These are phyloP conservation scores for Cololabis saira DNA, from an alignment of 2,113 vertebrate genomes.

Conservation along the genomic window DNA sequence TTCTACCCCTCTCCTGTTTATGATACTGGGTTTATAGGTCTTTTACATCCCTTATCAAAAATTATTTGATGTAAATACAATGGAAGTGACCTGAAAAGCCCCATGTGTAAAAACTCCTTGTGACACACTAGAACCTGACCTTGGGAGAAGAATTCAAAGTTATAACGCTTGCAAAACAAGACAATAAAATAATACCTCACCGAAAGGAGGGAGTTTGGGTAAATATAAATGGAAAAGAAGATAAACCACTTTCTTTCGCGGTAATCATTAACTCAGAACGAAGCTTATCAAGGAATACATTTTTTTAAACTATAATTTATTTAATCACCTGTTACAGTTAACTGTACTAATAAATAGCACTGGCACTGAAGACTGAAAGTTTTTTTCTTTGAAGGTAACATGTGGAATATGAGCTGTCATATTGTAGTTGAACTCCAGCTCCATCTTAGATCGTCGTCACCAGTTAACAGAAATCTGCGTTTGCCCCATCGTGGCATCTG, in stretches of 20 bases:
- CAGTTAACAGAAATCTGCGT: conserved; percentile 34
- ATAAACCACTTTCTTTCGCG: conserved; percentile 67
- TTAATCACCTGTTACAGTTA: conserved; percentile 55
- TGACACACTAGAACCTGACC: conserved; percentile 87
- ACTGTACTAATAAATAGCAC: conserved; percentile 52
- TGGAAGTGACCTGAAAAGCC: conserved; percentile 88
- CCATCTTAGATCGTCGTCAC: conserved; percentile 47
- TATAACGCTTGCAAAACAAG: conserved; percentile 84
- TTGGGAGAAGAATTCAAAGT: conserved; percentile 86
- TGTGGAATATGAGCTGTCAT: conserved; percentile 4
- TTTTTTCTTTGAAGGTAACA: conserved; percentile 33
- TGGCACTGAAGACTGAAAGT: conserved; percentile 36
- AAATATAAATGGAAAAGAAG: conserved; percentile 74
- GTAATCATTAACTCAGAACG: conserved; percentile 79
- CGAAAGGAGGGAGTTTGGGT: conserved; percentile 80
- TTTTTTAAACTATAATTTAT: conserved; percentile 70
- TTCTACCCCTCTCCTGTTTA: conserved; percentile 85
- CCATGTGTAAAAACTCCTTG: conserved; percentile 88
- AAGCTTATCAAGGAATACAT: conserved; percentile 73
- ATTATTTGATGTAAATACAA: conserved; percentile 94
- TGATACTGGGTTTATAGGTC: conserved; percentile 82
- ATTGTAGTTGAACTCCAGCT: conserved; percentile 37
- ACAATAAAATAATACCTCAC: conserved; percentile 82
- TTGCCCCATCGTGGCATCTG: conserved; percentile 42
- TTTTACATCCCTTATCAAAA: conserved; percentile 94